Evolutionary conservation across 2,113 vertebrate genomes (phyloP).

Genomic region (Podiceps cristatus): DNA sequence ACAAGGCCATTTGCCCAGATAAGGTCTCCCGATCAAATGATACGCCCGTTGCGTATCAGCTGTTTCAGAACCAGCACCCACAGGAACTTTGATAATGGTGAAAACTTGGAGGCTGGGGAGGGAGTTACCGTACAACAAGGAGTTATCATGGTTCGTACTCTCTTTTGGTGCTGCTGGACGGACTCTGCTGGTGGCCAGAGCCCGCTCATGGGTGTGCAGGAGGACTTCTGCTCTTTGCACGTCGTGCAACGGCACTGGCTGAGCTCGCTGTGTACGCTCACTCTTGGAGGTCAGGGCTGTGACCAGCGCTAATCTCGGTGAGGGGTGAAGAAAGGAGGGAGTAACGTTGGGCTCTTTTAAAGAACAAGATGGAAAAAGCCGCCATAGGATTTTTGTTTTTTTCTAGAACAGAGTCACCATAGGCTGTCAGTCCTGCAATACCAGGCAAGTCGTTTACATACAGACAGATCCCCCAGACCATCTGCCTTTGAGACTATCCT

Average conservation of each 20-base stretch:
- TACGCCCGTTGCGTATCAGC: neutral
- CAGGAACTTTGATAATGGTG: neutral
- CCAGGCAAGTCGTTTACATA: neutral
- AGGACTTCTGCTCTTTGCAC: neutral
- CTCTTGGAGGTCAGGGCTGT: neutral
- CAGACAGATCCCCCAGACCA: neutral
- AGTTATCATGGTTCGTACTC: neutral
- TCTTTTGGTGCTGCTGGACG: neutral
- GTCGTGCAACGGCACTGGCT: fast-evolving
- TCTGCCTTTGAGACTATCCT: neutral
- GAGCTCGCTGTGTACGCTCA: neutral
- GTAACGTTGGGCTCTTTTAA: neutral
- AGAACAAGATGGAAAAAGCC: neutral
- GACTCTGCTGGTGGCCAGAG: neutral
- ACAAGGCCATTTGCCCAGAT: neutral
- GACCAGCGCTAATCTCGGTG: neutral
- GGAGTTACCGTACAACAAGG: neutral
- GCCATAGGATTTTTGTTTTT: neutral
- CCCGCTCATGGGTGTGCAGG: neutral
- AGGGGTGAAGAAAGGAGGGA: neutral
- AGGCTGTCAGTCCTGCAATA: neutral
- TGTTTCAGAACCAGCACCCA: neutral
- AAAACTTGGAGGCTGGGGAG: neutral
- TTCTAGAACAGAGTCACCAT: neutral
- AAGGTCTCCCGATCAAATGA: neutral